Evolutionary conservation across 2,888 invertebrate species (phyloP).

Genomic region (Pammene fasciana): DNA sequence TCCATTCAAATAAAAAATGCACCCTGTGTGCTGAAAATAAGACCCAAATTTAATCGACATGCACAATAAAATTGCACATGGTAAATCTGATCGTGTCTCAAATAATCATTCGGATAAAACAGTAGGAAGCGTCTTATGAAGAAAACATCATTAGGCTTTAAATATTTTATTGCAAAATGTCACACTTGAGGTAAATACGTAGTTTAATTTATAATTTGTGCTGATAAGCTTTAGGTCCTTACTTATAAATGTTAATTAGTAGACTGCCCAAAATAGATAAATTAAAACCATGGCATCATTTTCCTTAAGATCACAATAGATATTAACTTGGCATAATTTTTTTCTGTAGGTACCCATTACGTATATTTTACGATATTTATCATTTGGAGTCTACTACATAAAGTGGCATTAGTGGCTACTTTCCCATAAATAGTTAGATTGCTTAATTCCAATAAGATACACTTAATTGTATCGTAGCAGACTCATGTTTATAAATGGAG

Average conservation of each 20-base stretch:
- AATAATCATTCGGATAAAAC: too few relatives aligned
- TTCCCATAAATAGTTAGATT: too few relatives aligned
- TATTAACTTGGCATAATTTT: not conserved
- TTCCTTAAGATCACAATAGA: not conserved
- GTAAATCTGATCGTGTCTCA: not conserved
- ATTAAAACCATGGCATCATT: not conserved
- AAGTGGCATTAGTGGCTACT: too few relatives aligned
- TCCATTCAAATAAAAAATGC: not conserved
- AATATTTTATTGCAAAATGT: conserved; percentile 23
- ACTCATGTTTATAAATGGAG: too few relatives aligned
- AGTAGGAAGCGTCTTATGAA: not conserved
- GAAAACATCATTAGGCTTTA: conserved; percentile 6
- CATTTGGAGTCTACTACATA: too few relatives aligned
- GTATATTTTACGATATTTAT: too few relatives aligned
- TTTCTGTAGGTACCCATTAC: not conserved
- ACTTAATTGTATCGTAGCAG: too few relatives aligned
- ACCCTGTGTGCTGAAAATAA: not conserved
- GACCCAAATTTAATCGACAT: not conserved
- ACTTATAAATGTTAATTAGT: not conserved
- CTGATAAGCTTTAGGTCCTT: conserved; percentile 1
- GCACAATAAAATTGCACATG: too few relatives aligned
- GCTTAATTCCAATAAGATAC: too few relatives aligned
- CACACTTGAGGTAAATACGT: conserved; percentile 20
- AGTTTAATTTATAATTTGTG: conserved; percentile 30
- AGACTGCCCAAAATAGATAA: not conserved